phyloP scores from a whole-genome alignment of 1,140 invertebrate genomes.

The Drosophila nigrodunni region DNA sequence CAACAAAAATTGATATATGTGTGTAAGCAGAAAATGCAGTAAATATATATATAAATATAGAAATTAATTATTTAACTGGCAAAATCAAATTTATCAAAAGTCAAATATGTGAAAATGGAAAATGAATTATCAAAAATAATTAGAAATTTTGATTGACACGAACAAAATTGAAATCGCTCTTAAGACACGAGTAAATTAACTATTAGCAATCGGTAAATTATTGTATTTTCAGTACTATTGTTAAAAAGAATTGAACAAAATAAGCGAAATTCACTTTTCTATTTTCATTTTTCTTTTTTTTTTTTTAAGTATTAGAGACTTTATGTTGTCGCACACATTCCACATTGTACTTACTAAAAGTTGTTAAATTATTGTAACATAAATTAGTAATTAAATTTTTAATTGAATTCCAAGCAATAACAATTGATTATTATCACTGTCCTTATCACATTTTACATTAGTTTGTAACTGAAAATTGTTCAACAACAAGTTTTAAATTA shows the following conservation, averaged over 20 bases:
- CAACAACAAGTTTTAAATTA: too few relatives aligned
- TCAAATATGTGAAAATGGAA: constrained; percentile 20
- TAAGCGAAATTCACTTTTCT: constrained; percentile 67
- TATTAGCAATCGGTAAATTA: constrained; percentile 61
- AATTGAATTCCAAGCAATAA: constrained; percentile 37
- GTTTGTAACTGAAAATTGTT: constrained; percentile 32
- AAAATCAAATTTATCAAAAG: constrained; percentile 50
- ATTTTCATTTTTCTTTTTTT: constrained; percentile 65
- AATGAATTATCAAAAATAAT: constrained; percentile 25
- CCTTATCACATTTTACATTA: constrained; percentile 29
- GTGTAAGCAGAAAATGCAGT: constrained; percentile 59
- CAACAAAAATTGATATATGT: constrained; percentile 50
- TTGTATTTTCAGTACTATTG: constrained; percentile 70
- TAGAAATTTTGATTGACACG: constrained; percentile 47
- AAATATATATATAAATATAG: constrained; percentile 4
- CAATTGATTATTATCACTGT: constrained; percentile 34
- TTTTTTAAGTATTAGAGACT: constrained; percentile 72
- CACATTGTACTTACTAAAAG: constrained; percentile 69
- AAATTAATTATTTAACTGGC: constrained; percentile 47
- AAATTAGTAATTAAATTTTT: constrained; percentile 31
- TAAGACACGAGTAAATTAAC: constrained; percentile 49
- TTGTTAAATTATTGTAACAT: constrained; percentile 55
- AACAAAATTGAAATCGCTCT: constrained; percentile 56
- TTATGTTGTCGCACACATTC: constrained; percentile 63
- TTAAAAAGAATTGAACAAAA: constrained; percentile 30